Conservation (phyloP, 1,140 invertebrate genomes). For the Ooceraea biroi region DNA sequence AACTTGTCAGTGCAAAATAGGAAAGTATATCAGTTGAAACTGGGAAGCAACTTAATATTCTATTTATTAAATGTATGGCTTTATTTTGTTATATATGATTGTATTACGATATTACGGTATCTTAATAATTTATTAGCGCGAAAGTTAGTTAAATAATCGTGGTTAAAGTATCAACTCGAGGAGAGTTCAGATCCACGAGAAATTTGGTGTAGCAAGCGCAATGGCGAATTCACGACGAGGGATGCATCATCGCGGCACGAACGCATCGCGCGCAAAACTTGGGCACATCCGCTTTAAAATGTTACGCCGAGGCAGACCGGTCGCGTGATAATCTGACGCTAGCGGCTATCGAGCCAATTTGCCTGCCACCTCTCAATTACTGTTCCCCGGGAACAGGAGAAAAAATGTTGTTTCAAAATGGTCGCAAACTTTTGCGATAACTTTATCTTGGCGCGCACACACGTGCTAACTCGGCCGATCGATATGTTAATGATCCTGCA, state of each 20-base stretch:
- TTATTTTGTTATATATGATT: too few relatives aligned
- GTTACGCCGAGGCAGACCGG: constrained; percentile 46
- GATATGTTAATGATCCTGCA: constrained; percentile 47
- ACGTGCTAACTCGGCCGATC: background rate
- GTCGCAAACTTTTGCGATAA: constrained; percentile 57
- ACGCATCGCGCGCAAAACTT: constrained; percentile 9
- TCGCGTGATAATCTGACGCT: constrained; percentile 65
- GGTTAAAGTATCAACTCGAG: too few relatives aligned
- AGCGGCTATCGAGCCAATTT: constrained; percentile 70
- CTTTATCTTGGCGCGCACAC: background rate
- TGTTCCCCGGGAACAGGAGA: constrained; percentile 38
- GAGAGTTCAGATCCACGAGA: background rate
- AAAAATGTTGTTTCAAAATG: constrained; percentile 58
- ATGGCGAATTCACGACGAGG: background rate
- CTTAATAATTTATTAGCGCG: background rate
- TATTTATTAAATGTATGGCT: too few relatives aligned
- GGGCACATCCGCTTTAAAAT: constrained; percentile 69
- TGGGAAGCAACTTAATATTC: too few relatives aligned
- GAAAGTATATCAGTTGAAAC: too few relatives aligned
- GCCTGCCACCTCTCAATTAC: constrained; percentile 40
- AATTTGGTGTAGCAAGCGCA: background rate
- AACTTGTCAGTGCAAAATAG: too few relatives aligned
- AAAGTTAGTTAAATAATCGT: too few relatives aligned
- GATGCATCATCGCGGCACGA: background rate
- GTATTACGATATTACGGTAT: too few relatives aligned